A percentile compares a stretch with the other conserved stretches of the same genome.
Conservation (phyloP, 2,888 invertebrate species). For the Sinohyriopsis cumingii region DNA sequence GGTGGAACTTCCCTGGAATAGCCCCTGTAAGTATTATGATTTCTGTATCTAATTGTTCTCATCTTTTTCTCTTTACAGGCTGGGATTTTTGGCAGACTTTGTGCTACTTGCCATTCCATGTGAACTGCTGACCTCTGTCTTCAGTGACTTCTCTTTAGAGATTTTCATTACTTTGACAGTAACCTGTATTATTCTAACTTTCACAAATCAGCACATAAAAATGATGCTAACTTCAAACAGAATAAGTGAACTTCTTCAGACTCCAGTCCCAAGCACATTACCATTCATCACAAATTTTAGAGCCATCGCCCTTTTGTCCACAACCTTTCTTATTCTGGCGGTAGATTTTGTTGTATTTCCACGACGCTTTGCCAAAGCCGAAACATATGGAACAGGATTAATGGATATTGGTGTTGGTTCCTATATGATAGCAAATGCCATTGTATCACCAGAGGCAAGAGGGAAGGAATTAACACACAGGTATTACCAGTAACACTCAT, state of each 20-base stretch:
- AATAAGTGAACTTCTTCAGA: constrained; percentile 2
- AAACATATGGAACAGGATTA: constrained; percentile 83
- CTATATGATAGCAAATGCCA: constrained; percentile 74
- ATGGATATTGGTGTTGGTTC: constrained; percentile 98
- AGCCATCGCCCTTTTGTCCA: constrained; percentile 59
- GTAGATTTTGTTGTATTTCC: constrained; percentile 95
- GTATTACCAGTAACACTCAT: constrained; percentile 4
- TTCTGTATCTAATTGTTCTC: neutral
- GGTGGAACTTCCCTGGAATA: too few species aligned
- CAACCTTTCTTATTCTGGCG: constrained; percentile 85
- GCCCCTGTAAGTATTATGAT: too few species aligned
- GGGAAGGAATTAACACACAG: constrained; percentile 31
- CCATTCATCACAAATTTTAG: constrained; percentile 62
- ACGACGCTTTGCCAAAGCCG: constrained; percentile 88
- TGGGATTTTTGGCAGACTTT: constrained; percentile 44
- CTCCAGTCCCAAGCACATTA: constrained; percentile 39
- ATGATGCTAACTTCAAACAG: too few species aligned
- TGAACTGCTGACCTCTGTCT: constrained; percentile 43
- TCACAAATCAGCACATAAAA: too few species aligned
- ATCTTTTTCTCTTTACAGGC: constrained; percentile 21
- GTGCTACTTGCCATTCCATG: constrained; percentile 50
- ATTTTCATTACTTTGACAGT: neutral
- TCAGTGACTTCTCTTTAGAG: constrained; percentile 25
- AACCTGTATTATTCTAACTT: too few species aligned
- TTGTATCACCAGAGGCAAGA: constrained; percentile 66